Evolutionary conservation across 2,888 invertebrate genomes (phyloP), one percentile per base, ranked within the genome.

Genomic region (Byasa hedistus): DNA sequence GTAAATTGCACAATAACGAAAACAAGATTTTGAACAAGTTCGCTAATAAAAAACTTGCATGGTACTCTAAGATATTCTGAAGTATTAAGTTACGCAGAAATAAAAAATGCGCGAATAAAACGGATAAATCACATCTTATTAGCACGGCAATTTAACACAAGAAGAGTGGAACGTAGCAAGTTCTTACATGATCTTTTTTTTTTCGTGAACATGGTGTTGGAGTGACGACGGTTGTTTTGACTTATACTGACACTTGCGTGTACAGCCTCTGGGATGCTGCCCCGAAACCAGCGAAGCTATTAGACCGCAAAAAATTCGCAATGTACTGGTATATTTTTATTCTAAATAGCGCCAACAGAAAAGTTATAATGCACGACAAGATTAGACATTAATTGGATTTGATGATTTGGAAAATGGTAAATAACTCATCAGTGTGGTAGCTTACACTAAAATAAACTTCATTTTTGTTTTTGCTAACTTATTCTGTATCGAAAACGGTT

Each of bases 181-280:
- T 69, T 71, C 72, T 69, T 67, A 71, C 71, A 69, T 72, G 69
- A 73, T 71, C 68, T 74, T 80, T 80, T 78, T 73, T 71, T 70
- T 74, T 71, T 65, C 70, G 68, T 73, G 72, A 73, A 78, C 73
- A 72, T 78, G 76, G 80, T 76, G 78, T 77, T 71, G 75, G 79
- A 81, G 87, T 89, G 89, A 89, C 82, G 89, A 91, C 84, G 88
- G 87, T 86, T 91, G 89, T 91, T 90, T 80, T 89, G 89, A 91
- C 89, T 85, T 79, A 79, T 75, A 79, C 80, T 82, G 90, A 88
- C 89, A 84, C 81, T 86, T 82, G 83, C 83, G 84, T 83, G 84
- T 72, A 80, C 66, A 78, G 69, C 70, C 68, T 65, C 70, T 69
- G 66, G 60, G 63, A 61, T n/a, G 36, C 67, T 54, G 54, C 56